phyloP scores from a whole-genome alignment of 1,140 invertebrate genomes.

The Orius laevigatus region DNA sequence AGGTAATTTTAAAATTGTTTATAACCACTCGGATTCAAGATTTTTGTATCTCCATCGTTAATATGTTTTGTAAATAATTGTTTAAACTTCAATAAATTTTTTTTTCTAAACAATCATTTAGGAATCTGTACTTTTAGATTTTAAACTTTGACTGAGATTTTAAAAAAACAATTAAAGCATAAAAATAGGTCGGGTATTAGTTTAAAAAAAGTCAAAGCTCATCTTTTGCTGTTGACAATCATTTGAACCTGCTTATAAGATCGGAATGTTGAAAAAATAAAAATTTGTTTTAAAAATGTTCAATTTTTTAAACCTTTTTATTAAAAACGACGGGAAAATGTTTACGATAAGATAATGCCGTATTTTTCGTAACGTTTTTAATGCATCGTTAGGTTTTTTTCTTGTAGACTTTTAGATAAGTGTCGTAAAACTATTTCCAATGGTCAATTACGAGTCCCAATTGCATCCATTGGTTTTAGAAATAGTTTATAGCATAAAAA shows the following conservation, averaged over 20 bases:
- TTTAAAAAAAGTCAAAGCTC: constrained; percentile 6
- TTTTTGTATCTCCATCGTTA: no score
- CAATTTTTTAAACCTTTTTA: background rate
- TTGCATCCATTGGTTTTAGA: constrained; percentile 8
- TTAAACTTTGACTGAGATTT: background rate
- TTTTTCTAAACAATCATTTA: background rate
- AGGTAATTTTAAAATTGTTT: no score
- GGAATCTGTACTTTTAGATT: background rate
- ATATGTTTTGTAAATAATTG: no score
- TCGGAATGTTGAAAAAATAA: background rate
- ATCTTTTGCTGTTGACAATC: constrained; percentile 14
- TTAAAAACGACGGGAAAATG: background rate
- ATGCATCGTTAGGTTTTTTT: background rate
- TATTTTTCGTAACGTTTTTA: background rate
- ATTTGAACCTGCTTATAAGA: background rate
- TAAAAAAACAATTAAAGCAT: background rate
- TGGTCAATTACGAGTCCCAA: constrained; percentile 16
- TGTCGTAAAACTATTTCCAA: constrained; percentile 9
- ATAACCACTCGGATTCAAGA: no score
- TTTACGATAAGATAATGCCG: background rate
- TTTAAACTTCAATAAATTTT: background rate
- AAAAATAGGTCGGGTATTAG: background rate
- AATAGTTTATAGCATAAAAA: constrained; percentile 4
- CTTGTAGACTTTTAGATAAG: no score
- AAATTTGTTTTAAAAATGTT: background rate